These are phyloP conservation scores for Drosophila miranda DNA, from an alignment of 1,140 invertebrate genomes.

Conservation along the genomic window DNA sequence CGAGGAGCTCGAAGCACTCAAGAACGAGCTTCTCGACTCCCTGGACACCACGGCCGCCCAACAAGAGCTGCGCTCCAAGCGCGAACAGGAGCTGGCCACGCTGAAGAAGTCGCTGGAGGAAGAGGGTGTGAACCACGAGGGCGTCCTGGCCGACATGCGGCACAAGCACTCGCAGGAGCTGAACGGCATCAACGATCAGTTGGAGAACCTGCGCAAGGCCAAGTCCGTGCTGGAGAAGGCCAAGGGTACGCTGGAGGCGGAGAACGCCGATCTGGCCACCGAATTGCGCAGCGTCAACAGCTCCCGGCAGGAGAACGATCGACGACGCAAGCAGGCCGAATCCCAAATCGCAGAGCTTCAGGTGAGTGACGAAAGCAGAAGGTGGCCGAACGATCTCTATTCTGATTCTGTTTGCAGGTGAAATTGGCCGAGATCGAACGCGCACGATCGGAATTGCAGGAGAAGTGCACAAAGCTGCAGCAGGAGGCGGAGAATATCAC, in stretches of 20 bases:
- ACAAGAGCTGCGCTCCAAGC: slow-evolving; percentile 95
- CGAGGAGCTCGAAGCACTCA: slow-evolving; percentile 97
- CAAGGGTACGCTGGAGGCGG: slow-evolving; percentile 94
- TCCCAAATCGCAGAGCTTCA: slow-evolving; percentile 90
- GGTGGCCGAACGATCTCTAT: too few relatives aligned
- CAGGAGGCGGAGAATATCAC: slow-evolving; percentile 90
- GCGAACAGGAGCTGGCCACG: slow-evolving; percentile 96
- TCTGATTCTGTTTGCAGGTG: slow-evolving; percentile 57
- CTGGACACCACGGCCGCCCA: slow-evolving; percentile 96
- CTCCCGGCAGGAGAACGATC: slow-evolving; percentile 94
- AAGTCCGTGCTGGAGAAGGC: slow-evolving; percentile 94
- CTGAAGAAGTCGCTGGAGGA: slow-evolving; percentile 96
- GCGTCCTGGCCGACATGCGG: slow-evolving; percentile 91
- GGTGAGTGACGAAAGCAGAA: slow-evolving; percentile 30
- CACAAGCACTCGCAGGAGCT: slow-evolving; percentile 96
- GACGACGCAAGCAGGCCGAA: slow-evolving; percentile 95
- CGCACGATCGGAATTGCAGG: slow-evolving; percentile 86
- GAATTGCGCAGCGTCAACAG: slow-evolving; percentile 93
- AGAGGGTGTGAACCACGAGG: slow-evolving; percentile 92
- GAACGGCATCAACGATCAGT: slow-evolving; percentile 93
- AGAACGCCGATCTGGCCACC: slow-evolving; percentile 95
- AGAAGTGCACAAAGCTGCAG: slow-evolving; percentile 89
- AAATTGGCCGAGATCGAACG: slow-evolving; percentile 81
- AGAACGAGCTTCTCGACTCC: slow-evolving; percentile 97
- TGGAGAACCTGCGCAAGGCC: slow-evolving; percentile 94